Percentiles rank a stretch among this genome's conserved stretches.
These are phyloP conservation scores for Leptatherina wallacei DNA, from an alignment of 2,797 vertebrate genomes.

Conservation along the genomic window DNA sequence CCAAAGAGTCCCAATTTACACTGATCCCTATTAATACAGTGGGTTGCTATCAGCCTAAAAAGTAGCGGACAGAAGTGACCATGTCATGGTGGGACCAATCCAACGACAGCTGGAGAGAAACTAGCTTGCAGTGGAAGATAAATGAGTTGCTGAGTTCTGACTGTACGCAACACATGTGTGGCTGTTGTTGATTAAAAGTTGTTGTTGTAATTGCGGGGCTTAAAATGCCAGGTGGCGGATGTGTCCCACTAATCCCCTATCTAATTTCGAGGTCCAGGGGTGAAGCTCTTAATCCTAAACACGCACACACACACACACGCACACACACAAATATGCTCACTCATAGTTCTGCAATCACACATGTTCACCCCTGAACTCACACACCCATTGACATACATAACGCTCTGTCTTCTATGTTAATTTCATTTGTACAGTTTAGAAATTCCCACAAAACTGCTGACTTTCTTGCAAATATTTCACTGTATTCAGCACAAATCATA, in stretches of 20 bases:
- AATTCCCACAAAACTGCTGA: constrained; percentile 1
- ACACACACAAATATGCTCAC: constrained; percentile 70
- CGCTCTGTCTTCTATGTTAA: constrained; percentile 23
- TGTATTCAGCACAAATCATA: constrained; percentile 4
- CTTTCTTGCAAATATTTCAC: neutral
- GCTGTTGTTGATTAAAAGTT: constrained; percentile 82
- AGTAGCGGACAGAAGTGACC: constrained; percentile 30
- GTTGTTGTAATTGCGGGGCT: constrained; percentile 80
- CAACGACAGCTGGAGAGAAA: constrained; percentile 22
- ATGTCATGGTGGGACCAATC: constrained; percentile 29
- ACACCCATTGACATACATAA: constrained; percentile 12
- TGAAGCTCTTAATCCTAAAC: constrained; percentile 82
- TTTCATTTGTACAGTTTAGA: constrained; percentile 6
- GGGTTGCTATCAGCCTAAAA: constrained; percentile 54
- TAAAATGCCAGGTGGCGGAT: constrained; percentile 83
- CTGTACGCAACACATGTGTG: constrained; percentile 72
- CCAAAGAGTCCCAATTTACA: constrained; percentile 66
- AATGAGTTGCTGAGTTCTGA: constrained; percentile 51
- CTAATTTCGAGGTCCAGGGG: constrained; percentile 83
- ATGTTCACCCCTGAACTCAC: neutral
- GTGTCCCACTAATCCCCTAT: constrained; percentile 80
- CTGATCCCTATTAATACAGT: constrained; percentile 71
- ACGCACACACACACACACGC: constrained; percentile 72
- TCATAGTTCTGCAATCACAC: constrained; percentile 58
- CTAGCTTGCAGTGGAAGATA: constrained; percentile 30